Conservation (phyloP, 2,888 invertebrate species). For the Pheosia gnoma region DNA sequence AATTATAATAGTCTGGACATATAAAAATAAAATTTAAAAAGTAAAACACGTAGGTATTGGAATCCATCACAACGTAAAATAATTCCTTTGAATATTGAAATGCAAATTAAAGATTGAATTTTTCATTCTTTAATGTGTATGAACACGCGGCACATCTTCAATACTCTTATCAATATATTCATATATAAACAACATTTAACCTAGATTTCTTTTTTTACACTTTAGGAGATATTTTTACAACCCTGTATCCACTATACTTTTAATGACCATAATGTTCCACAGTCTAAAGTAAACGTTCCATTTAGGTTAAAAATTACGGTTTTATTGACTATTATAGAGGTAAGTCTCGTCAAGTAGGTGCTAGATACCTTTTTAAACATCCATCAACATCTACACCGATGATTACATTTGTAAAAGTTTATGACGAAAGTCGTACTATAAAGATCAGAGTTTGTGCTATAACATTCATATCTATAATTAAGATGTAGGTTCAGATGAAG, state of each 20-base stretch:
- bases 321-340: conserved; percentile 33
- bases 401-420: conserved; percentile 16
- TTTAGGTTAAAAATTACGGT: conserved; percentile 37
- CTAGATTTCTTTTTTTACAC: conserved; percentile 74
- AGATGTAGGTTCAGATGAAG: conserved; percentile 31
- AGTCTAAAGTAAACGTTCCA: conserved; percentile 57
- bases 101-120: conserved; percentile 74
- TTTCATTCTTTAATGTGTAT: conserved; percentile 68
- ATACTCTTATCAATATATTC: conserved; percentile 76
- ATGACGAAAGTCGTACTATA: conserved; percentile 35
- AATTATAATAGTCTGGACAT: conserved; percentile 55
- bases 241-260: conserved; percentile 83
- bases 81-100: conserved; percentile 58
- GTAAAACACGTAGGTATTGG: conserved; percentile 50
- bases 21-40: conserved; percentile 59
- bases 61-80: conserved; percentile 54
- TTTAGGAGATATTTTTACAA: conserved; percentile 83
- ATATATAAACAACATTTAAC: conserved; percentile 80
- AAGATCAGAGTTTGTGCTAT: conserved; percentile 43
- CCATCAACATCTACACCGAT: conserved; percentile 29
- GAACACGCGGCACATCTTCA: conserved; percentile 66
- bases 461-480: conserved; percentile 36
- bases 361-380: conserved; percentile 40
- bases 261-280: conserved; percentile 69
- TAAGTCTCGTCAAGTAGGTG: conserved; percentile 43